Evolutionary conservation across 2,113 vertebrate species (phyloP), one percentile per base, ranked within the genome.

Genomic region (Ctenodactylus gundi): DNA sequence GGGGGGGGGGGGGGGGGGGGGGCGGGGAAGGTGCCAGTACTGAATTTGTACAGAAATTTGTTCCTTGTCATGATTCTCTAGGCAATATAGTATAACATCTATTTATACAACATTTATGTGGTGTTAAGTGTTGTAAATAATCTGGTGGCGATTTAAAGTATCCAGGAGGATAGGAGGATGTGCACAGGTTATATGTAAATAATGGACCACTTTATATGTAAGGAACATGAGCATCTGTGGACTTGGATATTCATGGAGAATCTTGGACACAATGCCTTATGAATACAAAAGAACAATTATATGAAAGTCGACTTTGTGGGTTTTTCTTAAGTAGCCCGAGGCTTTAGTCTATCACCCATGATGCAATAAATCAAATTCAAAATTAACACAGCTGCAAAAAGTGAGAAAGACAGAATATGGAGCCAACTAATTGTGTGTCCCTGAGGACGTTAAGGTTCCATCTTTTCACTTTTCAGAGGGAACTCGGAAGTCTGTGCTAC

Each of bases 61-160:
- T n/a, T 88, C 3, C 34, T 34, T 46, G 27, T n/a, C 62, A 53
- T 44, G 34, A 70, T 17, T 34, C 29, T 8, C 39, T 36, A 60
- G 34, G 17, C 20, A 60, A 49, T 46, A 46, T 39, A 29, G 39
- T 57, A 46, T 41, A 49, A 70, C 41, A 58, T 29, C 27, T 27
- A 75, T n/a, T 31, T 20, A 0, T 5, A 3, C 7, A 21, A 6
- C 12, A 1, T 57, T 70, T 51, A 34, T 0, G 25, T 27, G 49
- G 9, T 25, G 39, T 58, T 23, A 7, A 1, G 9, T 51, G 20
- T 60, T 36, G 6, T 46, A 67, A 67, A 3, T 57, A 68, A 70
- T 21, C 51, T 39, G 58, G 18, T 73, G 34, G n/a, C 49, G 34
- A 46, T 68, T 92, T 39, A 70, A 55, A 62, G 36, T 55, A n/a